These are phyloP conservation scores for Mastomys coucha DNA, from an alignment of 2,113 vertebrate species.

Conservation along the genomic window DNA sequence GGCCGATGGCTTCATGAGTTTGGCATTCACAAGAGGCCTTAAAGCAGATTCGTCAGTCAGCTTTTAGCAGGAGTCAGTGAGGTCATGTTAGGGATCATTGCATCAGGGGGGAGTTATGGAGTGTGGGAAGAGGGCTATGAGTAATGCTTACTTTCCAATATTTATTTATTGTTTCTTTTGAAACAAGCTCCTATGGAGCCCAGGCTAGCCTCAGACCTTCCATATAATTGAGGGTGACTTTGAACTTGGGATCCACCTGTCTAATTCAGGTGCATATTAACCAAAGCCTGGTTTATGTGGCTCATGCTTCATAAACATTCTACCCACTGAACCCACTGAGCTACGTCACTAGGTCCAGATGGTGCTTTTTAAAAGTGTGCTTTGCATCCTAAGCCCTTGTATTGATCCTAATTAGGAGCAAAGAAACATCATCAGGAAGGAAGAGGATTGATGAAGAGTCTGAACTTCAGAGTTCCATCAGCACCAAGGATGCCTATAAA, in stretches of 20 bases:
- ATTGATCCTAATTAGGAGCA: neutral
- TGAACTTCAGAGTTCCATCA: neutral
- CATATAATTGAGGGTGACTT: neutral
- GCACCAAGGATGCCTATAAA: neutral
- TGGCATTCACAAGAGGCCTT: neutral
- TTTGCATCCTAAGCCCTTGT: neutral
- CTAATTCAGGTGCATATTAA: neutral
- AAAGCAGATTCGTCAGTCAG: neutral
- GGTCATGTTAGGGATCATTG: neutral
- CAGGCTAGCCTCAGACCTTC: neutral
- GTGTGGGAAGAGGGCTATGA: neutral
- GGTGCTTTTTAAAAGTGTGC: neutral
- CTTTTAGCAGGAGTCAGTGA: neutral
- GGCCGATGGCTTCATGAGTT: slow-evolving; percentile 10
- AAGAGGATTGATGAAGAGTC: neutral
- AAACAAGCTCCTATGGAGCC: neutral
- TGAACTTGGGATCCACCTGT: neutral
- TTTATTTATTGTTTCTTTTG: neutral
- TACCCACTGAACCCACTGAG: no score
- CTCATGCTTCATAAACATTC: neutral
- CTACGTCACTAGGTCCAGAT: neutral
- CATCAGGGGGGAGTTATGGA: neutral
- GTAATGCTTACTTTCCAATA: neutral
- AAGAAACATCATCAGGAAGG: no score
- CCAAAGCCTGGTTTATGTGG: neutral